Evolutionary conservation across 1,140 invertebrate genomes (phyloP).

Genomic region (Danaus plexippus): DNA sequence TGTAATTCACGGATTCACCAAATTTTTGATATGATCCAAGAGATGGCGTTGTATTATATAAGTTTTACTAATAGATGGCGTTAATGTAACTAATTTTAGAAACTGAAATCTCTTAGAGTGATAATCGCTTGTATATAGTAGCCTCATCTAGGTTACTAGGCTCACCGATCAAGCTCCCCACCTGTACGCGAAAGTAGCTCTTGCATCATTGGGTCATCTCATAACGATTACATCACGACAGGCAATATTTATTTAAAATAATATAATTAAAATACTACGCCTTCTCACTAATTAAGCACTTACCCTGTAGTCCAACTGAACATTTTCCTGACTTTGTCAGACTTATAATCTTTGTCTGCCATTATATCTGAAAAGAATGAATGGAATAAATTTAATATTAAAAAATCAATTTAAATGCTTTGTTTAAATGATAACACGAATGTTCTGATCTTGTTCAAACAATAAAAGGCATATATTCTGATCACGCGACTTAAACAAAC

Average conservation of each 20-base stretch:
- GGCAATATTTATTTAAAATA: too few relatives aligned
- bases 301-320: constrained; percentile 64
- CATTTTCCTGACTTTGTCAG: constrained; percentile 58
- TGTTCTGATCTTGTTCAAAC: too few relatives aligned
- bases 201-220: constrained; percentile 56
- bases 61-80: constrained; percentile 23
- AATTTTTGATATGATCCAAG: not conserved
- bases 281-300: constrained; percentile 16
- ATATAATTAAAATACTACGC: too few relatives aligned
- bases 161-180: constrained; percentile 38
- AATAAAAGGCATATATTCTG: too few relatives aligned
- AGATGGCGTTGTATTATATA: constrained; percentile 28
- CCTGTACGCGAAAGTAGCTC: constrained; percentile 51
- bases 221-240: constrained; percentile 45
- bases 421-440: too few relatives aligned
- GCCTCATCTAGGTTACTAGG: constrained; percentile 49
- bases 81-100: constrained; percentile 9
- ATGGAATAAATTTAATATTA: not conserved
- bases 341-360: constrained; percentile 43
- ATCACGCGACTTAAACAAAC: too few relatives aligned
- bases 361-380: constrained; percentile 43
- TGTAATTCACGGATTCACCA: not conserved
- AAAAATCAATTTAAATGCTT: constrained; percentile 3
- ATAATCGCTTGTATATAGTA: constrained; percentile 30
- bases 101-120: constrained; percentile 24